Evolutionary conservation across 2,888 invertebrate species (phyloP), one percentile per base, ranked within the genome.

Genomic region (Spialia ferax): DNA sequence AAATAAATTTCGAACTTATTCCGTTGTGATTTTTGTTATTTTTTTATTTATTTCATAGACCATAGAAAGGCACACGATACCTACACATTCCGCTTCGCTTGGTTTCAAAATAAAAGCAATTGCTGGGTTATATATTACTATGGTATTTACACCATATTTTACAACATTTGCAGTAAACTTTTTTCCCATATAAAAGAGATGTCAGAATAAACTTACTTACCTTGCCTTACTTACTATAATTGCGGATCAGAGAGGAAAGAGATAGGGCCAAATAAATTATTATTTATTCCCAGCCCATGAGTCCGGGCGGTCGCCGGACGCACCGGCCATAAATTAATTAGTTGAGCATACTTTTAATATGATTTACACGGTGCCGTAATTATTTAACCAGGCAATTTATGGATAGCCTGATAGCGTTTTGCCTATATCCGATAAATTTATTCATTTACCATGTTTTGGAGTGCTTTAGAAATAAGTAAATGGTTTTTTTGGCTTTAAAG

Each of bases 271-370:
- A 20, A 52, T 66, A 52, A 54, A 45, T 45, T 45, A 45, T 45
- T 45, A 45, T 45, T 45, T 67, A 67, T 67, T 20, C 18, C 60
- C 63, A 45, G 26, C 55, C 61, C 63, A 64, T 65, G 71, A 68
- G 63, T 70, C 68, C 63, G 56, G 45, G 45, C 10, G 18, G 45
- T 45, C 63, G 23, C 57, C 45, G 55, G 55, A 55, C 15, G 48
- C 22, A 57, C 54, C 52, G 32, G 57, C 71, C 48, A 70, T 74
- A 75, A 75, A 75, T 75, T 73, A 72, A 73, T 75, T 73, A 71
- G 69, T 69, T 62, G 60, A 38, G 66, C 71, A 70, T 70, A 73
- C 70, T 75, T 71, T 75, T 73, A 73, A 72, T 69, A 68, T 69
- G 69, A 73, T 72, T 72, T 72, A 70, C 70, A 64, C 62, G 57